Conservation (phyloP, 2,888 invertebrate species). For the Lampropteryx suffumata region DNA sequence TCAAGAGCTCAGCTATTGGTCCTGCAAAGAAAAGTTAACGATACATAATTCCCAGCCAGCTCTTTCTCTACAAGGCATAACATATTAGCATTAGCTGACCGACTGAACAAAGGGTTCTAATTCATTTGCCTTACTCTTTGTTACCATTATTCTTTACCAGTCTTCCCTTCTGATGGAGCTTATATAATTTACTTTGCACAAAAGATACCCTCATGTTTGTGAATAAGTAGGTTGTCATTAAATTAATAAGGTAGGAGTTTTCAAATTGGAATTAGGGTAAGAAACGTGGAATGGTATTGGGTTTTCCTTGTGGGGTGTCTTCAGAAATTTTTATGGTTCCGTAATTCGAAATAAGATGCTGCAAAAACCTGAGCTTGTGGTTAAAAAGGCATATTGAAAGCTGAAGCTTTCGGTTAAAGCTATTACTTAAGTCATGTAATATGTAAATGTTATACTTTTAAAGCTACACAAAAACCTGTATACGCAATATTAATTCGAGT, state of each 20-base stretch:
- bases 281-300: slow-evolving; percentile 16
- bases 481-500: too few species aligned
- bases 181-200: slow-evolving; percentile 64
- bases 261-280: slow-evolving; percentile 25
- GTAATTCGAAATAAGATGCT: slow-evolving; percentile 43
- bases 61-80: slow-evolving; percentile 13
- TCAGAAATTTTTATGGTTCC: slow-evolving; percentile 8
- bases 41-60: background rate
- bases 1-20: too few species aligned
- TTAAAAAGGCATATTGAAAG: too few species aligned
- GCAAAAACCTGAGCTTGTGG: too few species aligned
- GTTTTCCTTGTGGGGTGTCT: slow-evolving; percentile 10
- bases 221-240: slow-evolving; percentile 43
- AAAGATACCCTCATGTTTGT: slow-evolving; percentile 57
- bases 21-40: too few species aligned
- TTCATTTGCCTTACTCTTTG: slow-evolving; percentile 71
- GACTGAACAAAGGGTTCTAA: slow-evolving; percentile 70
- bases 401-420: too few species aligned
- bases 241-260: slow-evolving; percentile 34
- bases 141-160: slow-evolving; percentile 65
- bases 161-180: slow-evolving; percentile 56
- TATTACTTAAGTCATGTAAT: too few species aligned
- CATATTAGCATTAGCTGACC: slow-evolving; percentile 44
- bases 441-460: too few species aligned
- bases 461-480: too few species aligned